These are phyloP conservation scores for Sycophila texana DNA, from an alignment of 2,888 invertebrate species.

Conservation along the genomic window DNA sequence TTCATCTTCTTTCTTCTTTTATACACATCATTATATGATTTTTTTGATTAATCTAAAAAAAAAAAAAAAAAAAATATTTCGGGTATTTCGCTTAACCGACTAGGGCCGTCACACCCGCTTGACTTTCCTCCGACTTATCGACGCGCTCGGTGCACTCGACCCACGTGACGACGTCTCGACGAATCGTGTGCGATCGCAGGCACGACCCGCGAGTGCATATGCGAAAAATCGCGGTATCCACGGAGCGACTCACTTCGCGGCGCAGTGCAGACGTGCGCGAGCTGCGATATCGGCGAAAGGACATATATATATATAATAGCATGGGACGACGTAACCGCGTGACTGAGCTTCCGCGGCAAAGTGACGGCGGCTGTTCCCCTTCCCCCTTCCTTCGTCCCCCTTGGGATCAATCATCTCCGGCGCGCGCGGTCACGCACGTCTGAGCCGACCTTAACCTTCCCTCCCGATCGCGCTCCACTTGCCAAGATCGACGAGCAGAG, in stretches of 20 bases:
- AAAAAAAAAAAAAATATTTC: no score
- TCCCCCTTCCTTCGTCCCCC: not conserved
- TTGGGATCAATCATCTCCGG: slow-evolving; percentile 35
- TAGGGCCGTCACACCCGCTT: no score
- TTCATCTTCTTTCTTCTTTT: no score
- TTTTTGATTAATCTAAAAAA: no score
- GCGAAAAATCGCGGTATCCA: not conserved
- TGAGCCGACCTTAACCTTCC: slow-evolving; percentile 51
- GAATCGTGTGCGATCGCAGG: no score
- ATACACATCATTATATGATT: no score
- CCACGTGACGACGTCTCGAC: no score
- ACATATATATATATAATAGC: not conserved
- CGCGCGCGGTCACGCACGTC: slow-evolving; percentile 40
- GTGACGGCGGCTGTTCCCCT: slow-evolving; percentile 36
- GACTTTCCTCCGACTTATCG: no score
- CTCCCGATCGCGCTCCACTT: not conserved
- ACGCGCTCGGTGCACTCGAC: no score
- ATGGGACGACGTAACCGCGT: slow-evolving; percentile 27
- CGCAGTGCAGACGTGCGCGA: not conserved
- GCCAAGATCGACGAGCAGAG: no score
- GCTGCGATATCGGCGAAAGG: not conserved
- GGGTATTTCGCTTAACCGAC: no score
- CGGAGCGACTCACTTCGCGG: no score
- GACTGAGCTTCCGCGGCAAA: slow-evolving; percentile 6
- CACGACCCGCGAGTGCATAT: not conserved